Base-by-base conservation (phyloP, 2,888 invertebrate species). In the Drosophila nr. medialis region DNA sequence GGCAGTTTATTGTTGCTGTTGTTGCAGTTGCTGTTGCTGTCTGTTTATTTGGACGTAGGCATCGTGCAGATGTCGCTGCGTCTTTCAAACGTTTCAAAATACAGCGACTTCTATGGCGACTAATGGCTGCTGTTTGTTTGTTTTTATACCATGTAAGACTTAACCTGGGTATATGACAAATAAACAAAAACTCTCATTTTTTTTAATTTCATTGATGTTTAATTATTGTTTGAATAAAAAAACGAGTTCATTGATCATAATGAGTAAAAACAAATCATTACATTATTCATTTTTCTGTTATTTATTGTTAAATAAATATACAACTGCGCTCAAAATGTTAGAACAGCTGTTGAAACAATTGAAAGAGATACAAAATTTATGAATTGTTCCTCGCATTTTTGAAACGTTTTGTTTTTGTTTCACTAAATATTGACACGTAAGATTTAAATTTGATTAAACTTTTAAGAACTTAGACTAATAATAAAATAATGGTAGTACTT, bases 101-200 rank as follows among this genome's bases (percentile, higher is more conserved):
- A 62, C 68, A 65, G 70, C 45, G 8, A 38, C 75, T 72, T 73
- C 64, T 64, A 69, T 1, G 32, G 11, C 32, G 32, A 32, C 84
- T 83, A 81, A 89, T 85, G 63, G 67, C 61, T 51, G 63, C 77
- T 81, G 70, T 81, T 81, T 89, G 89, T 82, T 86, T 45, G 45
- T 89, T 80, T 21, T 24, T 32, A 54, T 72, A 63, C 67, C 53
- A 24, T 50, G 18, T 15, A 27, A 27, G 18, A 11, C 24, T 32
- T 29, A 49, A 29, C 32, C 36, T 45, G 55, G 18, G 29, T 63
- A 51, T 71, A 24, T 38, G 7, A 10, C 34, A 30, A 10, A 49
- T 49, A 18, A 49, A 49, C 48, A 18, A 49, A 49, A 45, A 15
- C 21, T 24, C 13, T 7, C 7, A 4, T 5, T 40, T 2, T 21